phyloP scores from a whole-genome alignment of 2,888 invertebrate genomes.

The Rhingia campestris region DNA sequence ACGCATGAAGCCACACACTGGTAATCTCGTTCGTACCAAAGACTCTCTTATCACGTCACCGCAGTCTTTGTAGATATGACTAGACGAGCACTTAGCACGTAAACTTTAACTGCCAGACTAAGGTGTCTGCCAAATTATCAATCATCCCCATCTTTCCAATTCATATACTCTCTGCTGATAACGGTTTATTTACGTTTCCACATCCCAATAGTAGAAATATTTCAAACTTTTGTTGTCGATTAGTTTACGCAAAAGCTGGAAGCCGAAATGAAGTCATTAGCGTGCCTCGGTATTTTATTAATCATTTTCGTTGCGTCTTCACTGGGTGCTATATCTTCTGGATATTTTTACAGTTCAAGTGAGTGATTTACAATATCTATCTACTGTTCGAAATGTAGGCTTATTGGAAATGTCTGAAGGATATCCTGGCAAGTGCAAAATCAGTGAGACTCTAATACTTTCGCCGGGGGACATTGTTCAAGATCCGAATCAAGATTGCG shows the following conservation, averaged over 20 bases:
- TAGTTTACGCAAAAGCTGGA: background rate
- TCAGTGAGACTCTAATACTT: constrained; percentile 5
- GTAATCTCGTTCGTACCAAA: too few relatives aligned
- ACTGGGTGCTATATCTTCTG: background rate
- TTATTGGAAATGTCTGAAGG: background rate
- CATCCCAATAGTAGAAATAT: too few relatives aligned
- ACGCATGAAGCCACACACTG: too few relatives aligned
- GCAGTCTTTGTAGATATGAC: too few relatives aligned
- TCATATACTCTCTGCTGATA: too few relatives aligned
- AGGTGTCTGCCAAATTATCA: too few relatives aligned
- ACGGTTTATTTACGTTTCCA: background rate
- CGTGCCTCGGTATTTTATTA: background rate
- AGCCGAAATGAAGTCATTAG: constrained; percentile 8
- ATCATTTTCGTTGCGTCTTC: background rate
- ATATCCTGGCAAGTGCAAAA: constrained; percentile 23
- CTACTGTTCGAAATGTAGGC: background rate
- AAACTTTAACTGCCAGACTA: too few relatives aligned
- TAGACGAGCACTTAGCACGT: too few relatives aligned
- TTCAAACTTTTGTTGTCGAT: background rate
- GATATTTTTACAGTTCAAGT: constrained; percentile 2
- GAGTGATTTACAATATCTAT: background rate
- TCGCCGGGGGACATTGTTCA: constrained; percentile 10
- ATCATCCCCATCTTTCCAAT: too few relatives aligned
- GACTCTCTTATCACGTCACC: too few relatives aligned
- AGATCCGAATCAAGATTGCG: constrained; percentile 3